Evolutionary conservation across 2,888 invertebrate species (phyloP).

Genomic region (Lutraria lutraria): DNA sequence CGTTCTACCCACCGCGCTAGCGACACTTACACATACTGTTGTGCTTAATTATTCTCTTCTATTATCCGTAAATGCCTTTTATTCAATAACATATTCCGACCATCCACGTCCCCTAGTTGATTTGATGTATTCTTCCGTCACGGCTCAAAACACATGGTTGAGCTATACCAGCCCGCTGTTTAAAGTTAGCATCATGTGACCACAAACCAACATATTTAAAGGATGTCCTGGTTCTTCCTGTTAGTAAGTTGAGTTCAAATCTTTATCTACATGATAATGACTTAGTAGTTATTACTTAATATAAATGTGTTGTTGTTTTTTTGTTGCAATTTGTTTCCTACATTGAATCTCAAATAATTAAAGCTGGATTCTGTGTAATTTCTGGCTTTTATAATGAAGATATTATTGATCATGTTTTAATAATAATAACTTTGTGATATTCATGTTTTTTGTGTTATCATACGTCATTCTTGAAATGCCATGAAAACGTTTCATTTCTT

Average conservation of each 20-base stretch:
- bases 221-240: neutral
- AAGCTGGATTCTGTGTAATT: neutral
- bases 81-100: too few relatives aligned
- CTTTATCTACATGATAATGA: neutral
- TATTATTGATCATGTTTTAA: neutral
- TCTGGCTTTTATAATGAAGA: neutral
- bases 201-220: too few relatives aligned
- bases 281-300: neutral
- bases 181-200: too few relatives aligned
- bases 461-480: neutral
- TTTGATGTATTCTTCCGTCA: too few relatives aligned
- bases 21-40: too few relatives aligned
- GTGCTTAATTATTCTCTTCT: too few relatives aligned
- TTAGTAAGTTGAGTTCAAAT: neutral
- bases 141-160: too few relatives aligned
- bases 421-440: constrained; percentile 1
- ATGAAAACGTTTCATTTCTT: neutral
- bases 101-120: too few relatives aligned
- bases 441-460: neutral
- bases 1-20: too few relatives aligned
- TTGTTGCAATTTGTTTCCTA: neutral
- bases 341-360: neutral
- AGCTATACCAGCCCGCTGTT: too few relatives aligned
- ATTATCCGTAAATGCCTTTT: too few relatives aligned
- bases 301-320: neutral